Evolutionary conservation across 1,140 invertebrate genomes (phyloP).

Genomic region (Frieseomelitta varia): DNA sequence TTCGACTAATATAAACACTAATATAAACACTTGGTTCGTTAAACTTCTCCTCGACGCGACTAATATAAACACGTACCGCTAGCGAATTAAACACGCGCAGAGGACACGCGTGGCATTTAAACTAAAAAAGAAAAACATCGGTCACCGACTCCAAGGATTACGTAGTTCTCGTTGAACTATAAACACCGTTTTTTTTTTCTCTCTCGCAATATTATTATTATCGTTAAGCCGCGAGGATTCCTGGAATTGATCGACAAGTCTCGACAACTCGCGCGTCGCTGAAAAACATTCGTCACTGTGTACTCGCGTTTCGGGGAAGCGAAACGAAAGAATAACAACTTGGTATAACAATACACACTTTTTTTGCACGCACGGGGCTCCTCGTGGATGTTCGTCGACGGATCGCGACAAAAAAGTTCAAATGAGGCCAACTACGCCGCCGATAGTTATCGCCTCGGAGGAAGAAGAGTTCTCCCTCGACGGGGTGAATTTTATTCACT

Average conservation of each 20-base stretch:
- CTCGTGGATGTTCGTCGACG: background rate
- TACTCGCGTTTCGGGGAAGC: background rate
- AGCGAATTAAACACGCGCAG: background rate
- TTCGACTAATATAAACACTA: no score
- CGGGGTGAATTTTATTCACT: conserved; percentile 11
- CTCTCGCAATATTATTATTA: background rate
- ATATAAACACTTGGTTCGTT: conserved; percentile 5
- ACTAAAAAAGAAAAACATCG: background rate
- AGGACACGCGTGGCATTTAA: background rate
- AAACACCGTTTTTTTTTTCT: background rate
- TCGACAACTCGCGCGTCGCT: background rate
- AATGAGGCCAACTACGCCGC: no score
- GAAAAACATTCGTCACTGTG: background rate
- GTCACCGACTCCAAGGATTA: background rate
- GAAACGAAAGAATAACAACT: background rate
- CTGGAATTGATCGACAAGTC: background rate
- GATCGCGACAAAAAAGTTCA: background rate
- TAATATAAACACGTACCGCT: conserved; percentile 8
- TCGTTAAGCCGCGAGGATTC: background rate
- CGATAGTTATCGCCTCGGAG: no score
- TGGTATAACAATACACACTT: background rate
- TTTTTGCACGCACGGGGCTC: background rate
- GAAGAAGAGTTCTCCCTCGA: background rate
- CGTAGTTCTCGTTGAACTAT: background rate
- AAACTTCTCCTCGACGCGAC: background rate